Evolutionary conservation across 2,888 invertebrate genomes (phyloP).

Genomic region (Gymnoscelis rufifasciata): DNA sequence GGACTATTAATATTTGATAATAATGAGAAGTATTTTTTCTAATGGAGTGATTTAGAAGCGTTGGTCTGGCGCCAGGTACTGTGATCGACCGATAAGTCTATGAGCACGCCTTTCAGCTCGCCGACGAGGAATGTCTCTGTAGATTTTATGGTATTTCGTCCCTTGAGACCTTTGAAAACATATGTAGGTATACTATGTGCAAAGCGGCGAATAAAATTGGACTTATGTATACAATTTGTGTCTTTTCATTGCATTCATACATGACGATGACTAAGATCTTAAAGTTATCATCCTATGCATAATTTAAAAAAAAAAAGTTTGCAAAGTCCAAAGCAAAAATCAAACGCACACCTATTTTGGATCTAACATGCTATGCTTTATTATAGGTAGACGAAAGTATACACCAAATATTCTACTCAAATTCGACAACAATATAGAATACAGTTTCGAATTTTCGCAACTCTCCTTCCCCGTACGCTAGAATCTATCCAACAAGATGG

Average conservation of each 20-base stretch:
- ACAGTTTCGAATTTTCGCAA: conserved; percentile 33
- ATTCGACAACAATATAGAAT: conserved; percentile 25
- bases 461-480: conserved; percentile 40
- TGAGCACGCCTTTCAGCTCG: conserved; percentile 36
- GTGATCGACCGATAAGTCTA: conserved; percentile 45
- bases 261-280: too few species aligned
- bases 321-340: too few species aligned
- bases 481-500: conserved; percentile 63
- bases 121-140: conserved; percentile 28
- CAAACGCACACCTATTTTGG: too few species aligned
- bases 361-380: too few species aligned
- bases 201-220: too few species aligned
- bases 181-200: too few species aligned
- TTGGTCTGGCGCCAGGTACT: conserved; percentile 49
- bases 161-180: neutral
- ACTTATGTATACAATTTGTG: too few species aligned
- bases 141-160: conserved; percentile 20
- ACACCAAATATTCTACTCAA: too few species aligned
- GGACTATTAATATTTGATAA: conserved; percentile 35
- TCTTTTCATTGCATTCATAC: too few species aligned
- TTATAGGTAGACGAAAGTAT: too few species aligned
- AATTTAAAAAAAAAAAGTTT: too few species aligned
- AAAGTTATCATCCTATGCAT: too few species aligned
- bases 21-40: conserved; percentile 44
- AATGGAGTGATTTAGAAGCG: conserved; percentile 51